phyloP scores from a whole-genome alignment of 2,888 invertebrate genomes.

The Pemphredon lugubris region DNA sequence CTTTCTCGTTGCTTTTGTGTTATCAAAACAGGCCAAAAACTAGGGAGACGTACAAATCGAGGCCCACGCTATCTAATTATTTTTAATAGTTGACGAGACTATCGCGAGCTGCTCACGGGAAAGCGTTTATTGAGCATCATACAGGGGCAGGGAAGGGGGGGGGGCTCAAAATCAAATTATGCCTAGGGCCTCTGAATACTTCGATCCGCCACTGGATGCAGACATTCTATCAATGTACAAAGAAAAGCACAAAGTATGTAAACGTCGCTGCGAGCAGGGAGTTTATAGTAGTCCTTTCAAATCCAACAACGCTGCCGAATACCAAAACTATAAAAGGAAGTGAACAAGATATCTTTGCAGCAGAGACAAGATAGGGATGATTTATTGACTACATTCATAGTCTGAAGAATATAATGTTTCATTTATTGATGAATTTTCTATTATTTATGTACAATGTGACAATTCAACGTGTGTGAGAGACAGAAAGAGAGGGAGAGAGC shows the following conservation, averaged over 20 bases:
- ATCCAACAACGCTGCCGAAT: conserved; percentile 75
- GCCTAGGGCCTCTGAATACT: too few species aligned
- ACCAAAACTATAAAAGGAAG: conserved; percentile 61
- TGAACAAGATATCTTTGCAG: conserved; percentile 70
- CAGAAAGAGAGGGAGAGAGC: conserved; percentile 26
- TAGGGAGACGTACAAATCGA: background rate
- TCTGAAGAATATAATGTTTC: conserved; percentile 70
- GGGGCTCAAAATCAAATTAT: too few species aligned
- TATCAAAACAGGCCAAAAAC: too few species aligned
- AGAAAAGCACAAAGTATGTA: conserved; percentile 53
- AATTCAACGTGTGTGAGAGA: conserved; percentile 66
- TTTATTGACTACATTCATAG: conserved; percentile 77
- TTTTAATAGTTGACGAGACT: too few species aligned
- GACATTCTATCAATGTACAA: conserved; percentile 61
- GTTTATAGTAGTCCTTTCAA: conserved; percentile 72
- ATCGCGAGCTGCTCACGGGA: too few species aligned
- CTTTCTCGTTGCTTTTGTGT: too few species aligned
- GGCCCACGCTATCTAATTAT: too few species aligned
- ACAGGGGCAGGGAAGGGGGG: too few species aligned
- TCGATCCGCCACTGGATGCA: conserved; percentile 21
- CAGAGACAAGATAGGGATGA: conserved; percentile 74
- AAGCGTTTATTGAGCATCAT: too few species aligned
- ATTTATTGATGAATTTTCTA: conserved; percentile 73
- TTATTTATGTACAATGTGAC: conserved; percentile 69
- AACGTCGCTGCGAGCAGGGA: conserved; percentile 59